Conservation (phyloP, 2,888 invertebrate genomes). For the Serrognathus titanus region DNA sequence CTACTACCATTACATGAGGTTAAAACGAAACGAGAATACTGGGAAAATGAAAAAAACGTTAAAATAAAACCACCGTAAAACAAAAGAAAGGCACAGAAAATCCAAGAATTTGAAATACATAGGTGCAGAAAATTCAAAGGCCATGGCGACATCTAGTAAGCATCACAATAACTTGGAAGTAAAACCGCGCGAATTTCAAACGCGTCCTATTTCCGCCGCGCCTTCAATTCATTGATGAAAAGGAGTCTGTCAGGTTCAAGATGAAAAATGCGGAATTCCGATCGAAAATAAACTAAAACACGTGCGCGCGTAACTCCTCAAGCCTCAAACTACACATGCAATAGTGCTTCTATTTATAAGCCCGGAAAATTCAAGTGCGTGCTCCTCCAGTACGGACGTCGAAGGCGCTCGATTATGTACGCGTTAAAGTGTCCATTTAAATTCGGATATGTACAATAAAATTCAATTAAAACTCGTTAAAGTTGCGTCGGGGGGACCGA, state of each 20-base stretch:
- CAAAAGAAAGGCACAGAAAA: no score
- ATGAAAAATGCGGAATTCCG: not conserved
- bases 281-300: conserved; percentile 3
- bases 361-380: not conserved
- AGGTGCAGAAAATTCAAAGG: no score
- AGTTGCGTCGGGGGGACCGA: not conserved
- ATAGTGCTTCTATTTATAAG: not conserved
- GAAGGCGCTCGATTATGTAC: not conserved
- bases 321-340: not conserved
- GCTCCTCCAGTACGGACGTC: not conserved
- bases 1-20: no score
- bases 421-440: not conserved
- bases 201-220: no score
- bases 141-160: not conserved
- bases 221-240: no score
- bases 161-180: no score
- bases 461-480: not conserved
- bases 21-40: no score
- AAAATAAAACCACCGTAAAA: no score
- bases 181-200: no score
- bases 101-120: no score
- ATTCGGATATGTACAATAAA: not conserved
- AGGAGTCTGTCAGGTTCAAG: no score
- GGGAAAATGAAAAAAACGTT: no score
- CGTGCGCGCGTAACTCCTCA: not conserved